Conservation (phyloP, 1,140 invertebrate species). For the Mylabris phalerata region DNA sequence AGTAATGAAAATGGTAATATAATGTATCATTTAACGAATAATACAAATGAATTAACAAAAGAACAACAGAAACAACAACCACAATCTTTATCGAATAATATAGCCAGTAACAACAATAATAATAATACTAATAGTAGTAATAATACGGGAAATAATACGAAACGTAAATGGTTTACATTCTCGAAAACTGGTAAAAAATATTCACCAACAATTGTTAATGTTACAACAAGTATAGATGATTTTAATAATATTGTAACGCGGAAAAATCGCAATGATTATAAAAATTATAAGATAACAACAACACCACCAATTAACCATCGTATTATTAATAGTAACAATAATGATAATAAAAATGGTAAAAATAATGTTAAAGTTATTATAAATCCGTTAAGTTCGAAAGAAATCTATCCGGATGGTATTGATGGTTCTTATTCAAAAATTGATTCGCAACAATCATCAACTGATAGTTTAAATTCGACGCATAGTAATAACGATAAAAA, state of each 20-base stretch:
- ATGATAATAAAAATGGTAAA: conserved; percentile 40
- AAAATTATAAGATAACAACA: conserved; percentile 25
- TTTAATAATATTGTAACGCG: conserved; percentile 36
- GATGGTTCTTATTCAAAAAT: conserved; percentile 37
- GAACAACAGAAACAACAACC: conserved; percentile 31
- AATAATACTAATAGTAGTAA: too few species aligned
- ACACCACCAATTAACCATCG: neutral
- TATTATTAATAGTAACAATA: conserved; percentile 18
- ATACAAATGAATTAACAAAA: conserved; percentile 35
- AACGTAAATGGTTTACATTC: conserved; percentile 36
- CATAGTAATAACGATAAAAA: conserved; percentile 18
- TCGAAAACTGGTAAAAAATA: conserved; percentile 36
- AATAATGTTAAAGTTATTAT: conserved; percentile 46
- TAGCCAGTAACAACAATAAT: too few species aligned
- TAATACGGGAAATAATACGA: too few species aligned
- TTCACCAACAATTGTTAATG: conserved; percentile 36
- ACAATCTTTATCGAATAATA: too few species aligned
- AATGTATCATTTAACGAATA: conserved; percentile 67
- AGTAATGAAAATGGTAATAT: conserved; percentile 81
- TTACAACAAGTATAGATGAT: conserved; percentile 34
- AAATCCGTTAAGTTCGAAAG: conserved; percentile 46
- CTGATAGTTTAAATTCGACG: conserved; percentile 34
- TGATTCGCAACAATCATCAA: conserved; percentile 35
- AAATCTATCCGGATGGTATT: conserved; percentile 37
- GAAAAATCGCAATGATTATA: conserved; percentile 38